Evolutionary conservation across 2,797 vertebrate genomes (phyloP).

Genomic region (Galaxias olidus): DNA sequence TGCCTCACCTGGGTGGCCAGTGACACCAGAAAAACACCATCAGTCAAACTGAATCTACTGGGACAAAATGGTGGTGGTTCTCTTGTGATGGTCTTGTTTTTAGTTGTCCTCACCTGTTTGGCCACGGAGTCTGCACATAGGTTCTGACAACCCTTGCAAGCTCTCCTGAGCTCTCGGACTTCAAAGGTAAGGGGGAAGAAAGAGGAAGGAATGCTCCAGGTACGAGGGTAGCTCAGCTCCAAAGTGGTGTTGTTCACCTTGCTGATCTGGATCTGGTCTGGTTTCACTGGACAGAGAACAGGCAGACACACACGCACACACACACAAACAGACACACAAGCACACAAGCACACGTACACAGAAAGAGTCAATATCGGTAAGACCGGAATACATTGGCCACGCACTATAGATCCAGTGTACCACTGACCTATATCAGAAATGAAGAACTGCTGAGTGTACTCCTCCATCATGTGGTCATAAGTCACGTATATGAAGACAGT

Average conservation of each 20-base stretch:
- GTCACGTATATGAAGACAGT: conserved; percentile 53
- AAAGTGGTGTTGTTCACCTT: conserved; percentile 52
- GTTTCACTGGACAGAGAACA: conserved; percentile 65
- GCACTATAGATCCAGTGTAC: neutral
- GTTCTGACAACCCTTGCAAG: conserved; percentile 35
- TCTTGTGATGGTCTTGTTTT: no score
- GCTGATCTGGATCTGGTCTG: conserved; percentile 61
- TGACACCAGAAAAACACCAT: neutral
- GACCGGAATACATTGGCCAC: neutral
- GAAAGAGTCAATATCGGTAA: neutral
- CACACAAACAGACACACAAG: neutral
- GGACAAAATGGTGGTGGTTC: no score
- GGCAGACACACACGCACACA: neutral
- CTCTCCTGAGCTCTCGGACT: conserved; percentile 51
- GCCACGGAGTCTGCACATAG: conserved; percentile 27
- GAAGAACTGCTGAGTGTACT: conserved; percentile 58
- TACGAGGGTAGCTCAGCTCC: conserved; percentile 69
- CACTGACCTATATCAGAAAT: conserved; percentile 72
- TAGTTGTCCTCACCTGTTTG: conserved; percentile 44
- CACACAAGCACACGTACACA: neutral
- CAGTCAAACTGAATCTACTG: neutral
- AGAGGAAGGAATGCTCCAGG: conserved; percentile 72
- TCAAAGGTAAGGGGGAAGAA: conserved; percentile 77
- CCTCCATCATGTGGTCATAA: conserved; percentile 60
- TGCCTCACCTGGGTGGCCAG: conserved; percentile 38